A percentile compares a stretch with the other conserved stretches of the same genome.
Evolutionary conservation across 2,888 invertebrate species (phyloP).

Genomic region (Clostera curtula): DNA sequence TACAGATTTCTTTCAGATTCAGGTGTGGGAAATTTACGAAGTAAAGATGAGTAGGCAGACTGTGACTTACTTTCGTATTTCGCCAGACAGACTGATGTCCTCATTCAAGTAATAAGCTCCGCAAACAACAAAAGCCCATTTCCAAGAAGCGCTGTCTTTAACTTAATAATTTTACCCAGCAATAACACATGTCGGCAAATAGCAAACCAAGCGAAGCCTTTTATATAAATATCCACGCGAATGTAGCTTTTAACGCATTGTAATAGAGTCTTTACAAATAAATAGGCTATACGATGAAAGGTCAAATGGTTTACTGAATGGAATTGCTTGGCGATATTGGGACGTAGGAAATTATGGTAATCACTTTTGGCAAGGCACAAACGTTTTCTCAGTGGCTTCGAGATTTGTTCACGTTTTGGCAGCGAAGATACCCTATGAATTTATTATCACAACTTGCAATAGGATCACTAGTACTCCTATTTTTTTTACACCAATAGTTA

Average conservation of each 20-base stretch:
- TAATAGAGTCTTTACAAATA: neutral
- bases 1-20: too few relatives aligned
- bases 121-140: too few relatives aligned
- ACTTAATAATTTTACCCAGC: slow-evolving; percentile 6
- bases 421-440: neutral
- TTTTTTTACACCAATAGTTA: too few relatives aligned
- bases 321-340: slow-evolving; percentile 5
- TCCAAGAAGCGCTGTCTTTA: slow-evolving; percentile 2
- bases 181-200: slow-evolving; percentile 5
- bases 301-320: slow-evolving; percentile 5
- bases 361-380: neutral
- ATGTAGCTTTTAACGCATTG: neutral
- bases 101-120: too few relatives aligned
- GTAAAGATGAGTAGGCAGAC: too few relatives aligned
- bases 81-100: too few relatives aligned
- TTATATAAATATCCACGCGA: neutral
- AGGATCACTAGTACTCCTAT: too few relatives aligned
- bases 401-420: neutral
- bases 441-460: too few relatives aligned
- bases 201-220: slow-evolving; percentile 6
- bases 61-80: too few relatives aligned
- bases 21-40: too few relatives aligned
- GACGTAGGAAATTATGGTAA: neutral
- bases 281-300: slow-evolving; percentile 5
- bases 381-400: too few relatives aligned